Evolutionary conservation across 2,113 vertebrate species (phyloP).

Genomic region (Tricholaema leucomelas): DNA sequence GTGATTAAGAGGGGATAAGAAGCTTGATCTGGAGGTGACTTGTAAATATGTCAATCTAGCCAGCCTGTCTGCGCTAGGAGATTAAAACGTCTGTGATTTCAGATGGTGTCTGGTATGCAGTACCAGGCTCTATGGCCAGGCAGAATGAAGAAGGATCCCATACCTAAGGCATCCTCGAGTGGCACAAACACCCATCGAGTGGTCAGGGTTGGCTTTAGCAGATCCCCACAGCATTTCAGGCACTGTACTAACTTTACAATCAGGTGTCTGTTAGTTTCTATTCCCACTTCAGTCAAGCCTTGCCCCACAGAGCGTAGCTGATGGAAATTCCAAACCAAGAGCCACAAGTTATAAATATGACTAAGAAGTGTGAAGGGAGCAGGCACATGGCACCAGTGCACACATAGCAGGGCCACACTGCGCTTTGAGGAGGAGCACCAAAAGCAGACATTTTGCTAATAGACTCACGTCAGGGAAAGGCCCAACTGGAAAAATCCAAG

Average conservation of each 20-base stretch:
- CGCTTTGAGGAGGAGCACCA: neutral
- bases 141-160: neutral
- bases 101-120: neutral
- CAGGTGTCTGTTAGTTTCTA: conserved; percentile 25
- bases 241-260: neutral
- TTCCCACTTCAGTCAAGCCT: conserved; percentile 8
- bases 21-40: neutral
- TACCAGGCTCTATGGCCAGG: neutral
- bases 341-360: conserved; percentile 12
- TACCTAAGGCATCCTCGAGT: conserved; percentile 24
- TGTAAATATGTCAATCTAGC: neutral
- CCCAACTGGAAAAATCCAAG: neutral
- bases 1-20: neutral
- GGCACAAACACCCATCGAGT: neutral
- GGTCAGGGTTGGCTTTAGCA: neutral
- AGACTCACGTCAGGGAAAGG: neutral
- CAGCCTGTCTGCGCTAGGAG: neutral
- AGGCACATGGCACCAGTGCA: neutral
- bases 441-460: neutral
- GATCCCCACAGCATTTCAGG: neutral
- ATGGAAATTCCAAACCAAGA: conserved; percentile 42
- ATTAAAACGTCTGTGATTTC: conserved; percentile 20
- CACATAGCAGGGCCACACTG: neutral
- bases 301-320: neutral
- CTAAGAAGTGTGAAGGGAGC: neutral